Percentiles rank a stretch among this genome's conserved stretches.
Conservation (phyloP, 2,113 vertebrate species). For the Lagopus muta region DNA sequence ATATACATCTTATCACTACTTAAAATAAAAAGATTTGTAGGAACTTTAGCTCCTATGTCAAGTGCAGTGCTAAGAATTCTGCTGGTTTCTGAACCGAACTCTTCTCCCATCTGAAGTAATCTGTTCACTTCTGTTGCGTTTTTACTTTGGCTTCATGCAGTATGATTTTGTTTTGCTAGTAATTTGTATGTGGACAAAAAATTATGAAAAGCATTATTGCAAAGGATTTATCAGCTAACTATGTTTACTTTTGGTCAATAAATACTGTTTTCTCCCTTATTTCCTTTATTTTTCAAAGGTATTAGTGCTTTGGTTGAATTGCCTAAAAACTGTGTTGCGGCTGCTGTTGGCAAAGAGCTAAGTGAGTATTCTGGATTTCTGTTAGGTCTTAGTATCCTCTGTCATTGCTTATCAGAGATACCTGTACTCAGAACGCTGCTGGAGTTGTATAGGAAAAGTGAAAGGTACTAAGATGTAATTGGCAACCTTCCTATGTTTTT, state of each 20-base stretch:
- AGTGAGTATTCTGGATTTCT: constrained; percentile 77
- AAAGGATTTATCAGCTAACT: background rate
- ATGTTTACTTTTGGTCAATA: background rate
- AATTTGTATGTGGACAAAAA: background rate
- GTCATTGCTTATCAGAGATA: background rate
- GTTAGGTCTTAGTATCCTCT: background rate
- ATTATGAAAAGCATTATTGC: background rate
- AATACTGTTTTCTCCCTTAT: background rate
- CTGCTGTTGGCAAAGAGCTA: constrained; percentile 90
- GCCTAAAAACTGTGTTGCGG: constrained; percentile 90
- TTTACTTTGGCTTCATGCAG: background rate
- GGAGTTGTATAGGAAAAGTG: background rate
- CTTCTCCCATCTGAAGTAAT: background rate
- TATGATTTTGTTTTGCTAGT: background rate
- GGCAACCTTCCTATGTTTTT: background rate
- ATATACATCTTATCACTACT: background rate
- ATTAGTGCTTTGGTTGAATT: constrained; percentile 88
- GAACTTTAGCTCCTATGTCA: background rate
- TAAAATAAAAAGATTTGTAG: background rate
- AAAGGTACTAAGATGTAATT: background rate
- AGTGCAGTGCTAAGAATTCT: background rate
- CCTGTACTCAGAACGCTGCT: accelerated
- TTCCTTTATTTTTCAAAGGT: constrained; percentile 74
- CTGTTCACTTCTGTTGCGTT: background rate
- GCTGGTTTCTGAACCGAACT: background rate